Conservation (phyloP, 2,797 vertebrate genomes). For the Pogoniulus pusillus region DNA sequence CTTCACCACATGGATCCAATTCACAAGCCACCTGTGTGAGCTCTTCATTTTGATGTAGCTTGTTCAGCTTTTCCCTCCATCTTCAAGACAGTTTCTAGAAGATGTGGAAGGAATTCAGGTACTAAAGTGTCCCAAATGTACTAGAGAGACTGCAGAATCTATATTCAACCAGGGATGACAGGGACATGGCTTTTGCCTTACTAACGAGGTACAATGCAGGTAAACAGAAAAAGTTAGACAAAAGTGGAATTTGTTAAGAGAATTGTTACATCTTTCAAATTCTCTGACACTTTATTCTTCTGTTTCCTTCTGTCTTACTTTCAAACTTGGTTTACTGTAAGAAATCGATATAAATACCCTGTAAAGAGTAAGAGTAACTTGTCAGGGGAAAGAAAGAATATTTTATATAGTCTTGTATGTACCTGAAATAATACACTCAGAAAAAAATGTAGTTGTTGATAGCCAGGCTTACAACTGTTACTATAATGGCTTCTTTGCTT, state of each 20-base stretch:
- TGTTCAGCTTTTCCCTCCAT: not conserved
- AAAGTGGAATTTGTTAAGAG: not conserved
- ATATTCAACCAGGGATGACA: not conserved
- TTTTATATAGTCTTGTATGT: not conserved
- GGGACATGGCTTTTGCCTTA: accelerated
- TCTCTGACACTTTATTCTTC: not conserved
- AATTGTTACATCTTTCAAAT: not conserved
- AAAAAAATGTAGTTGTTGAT: not conserved
- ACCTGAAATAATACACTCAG: not conserved
- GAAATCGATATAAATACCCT: not conserved
- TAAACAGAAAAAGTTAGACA: not conserved
- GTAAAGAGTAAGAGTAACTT: not conserved
- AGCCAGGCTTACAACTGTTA: not conserved
- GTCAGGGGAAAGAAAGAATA: not conserved
- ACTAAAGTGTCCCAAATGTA: not conserved
- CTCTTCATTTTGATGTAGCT: not conserved
- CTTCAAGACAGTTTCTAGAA: not conserved
- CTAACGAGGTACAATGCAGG: not conserved
- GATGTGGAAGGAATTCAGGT: not conserved
- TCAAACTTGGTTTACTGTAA: not conserved
- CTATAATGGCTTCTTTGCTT: not conserved
- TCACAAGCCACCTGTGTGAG: not conserved
- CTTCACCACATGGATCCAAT: not conserved
- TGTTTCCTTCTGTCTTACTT: not conserved
- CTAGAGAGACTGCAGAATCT: not conserved